Percentiles rank a stretch among this genome's conserved stretches.
Evolutionary conservation across 2,113 vertebrate genomes (phyloP).

Genomic region (Fulmarus glacialis): DNA sequence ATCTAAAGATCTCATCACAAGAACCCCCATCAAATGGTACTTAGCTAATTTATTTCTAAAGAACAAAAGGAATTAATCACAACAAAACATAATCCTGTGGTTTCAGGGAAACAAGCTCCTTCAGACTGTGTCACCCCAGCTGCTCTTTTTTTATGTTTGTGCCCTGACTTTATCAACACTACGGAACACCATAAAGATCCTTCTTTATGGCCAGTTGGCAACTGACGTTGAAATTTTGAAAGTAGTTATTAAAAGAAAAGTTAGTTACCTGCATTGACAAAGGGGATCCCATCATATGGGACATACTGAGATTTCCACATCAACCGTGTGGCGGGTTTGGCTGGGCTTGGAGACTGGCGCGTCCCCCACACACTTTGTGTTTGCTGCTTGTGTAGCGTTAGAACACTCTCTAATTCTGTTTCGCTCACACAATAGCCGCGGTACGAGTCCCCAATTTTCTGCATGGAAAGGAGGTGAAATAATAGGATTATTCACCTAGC

Average conservation of each 20-base stretch:
- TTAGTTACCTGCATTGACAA: conserved; percentile 85
- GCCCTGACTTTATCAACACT: neutral
- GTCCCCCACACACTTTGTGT: conserved; percentile 86
- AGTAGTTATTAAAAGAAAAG: conserved; percentile 47
- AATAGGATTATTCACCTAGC: conserved; percentile 59
- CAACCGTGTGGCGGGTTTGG: conserved; percentile 83
- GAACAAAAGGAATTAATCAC: neutral
- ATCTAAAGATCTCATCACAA: neutral
- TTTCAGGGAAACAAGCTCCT: neutral
- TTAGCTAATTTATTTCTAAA: neutral
- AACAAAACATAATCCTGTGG: neutral
- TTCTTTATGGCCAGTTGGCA: neutral
- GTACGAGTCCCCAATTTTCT: conserved; percentile 89
- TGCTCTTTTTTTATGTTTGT: neutral
- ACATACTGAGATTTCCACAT: conserved; percentile 91
- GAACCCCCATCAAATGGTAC: neutral
- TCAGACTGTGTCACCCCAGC: neutral
- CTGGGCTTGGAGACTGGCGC: conserved; percentile 84
- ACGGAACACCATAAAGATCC: neutral
- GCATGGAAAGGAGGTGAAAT: conserved; percentile 61
- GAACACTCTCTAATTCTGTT: conserved; percentile 80
- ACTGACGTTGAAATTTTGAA: neutral
- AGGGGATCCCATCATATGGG: conserved; percentile 87
- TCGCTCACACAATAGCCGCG: conserved; percentile 85
- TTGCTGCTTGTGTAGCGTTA: conserved; percentile 84